Conservation (phyloP, 2,113 vertebrate species). For the Python bivittatus region DNA sequence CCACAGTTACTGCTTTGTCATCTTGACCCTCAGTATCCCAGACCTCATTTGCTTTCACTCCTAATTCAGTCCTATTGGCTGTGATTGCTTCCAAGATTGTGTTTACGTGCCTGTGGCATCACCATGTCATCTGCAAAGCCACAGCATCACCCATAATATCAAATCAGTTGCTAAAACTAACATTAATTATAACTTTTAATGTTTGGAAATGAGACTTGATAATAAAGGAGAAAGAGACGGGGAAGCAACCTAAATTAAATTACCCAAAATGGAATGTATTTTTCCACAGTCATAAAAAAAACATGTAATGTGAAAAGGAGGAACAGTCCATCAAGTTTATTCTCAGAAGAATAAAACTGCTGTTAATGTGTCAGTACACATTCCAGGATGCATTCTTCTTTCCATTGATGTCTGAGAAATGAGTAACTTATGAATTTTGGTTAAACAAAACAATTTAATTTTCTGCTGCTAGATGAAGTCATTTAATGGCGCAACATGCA, state of each 20-base stretch:
- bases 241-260: background rate
- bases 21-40: background rate
- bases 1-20: background rate
- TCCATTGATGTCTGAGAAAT: slow-evolving; percentile 47
- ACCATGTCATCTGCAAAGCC: background rate
- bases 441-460: slow-evolving; percentile 58
- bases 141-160: background rate
- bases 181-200: background rate
- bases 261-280: background rate
- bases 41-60: background rate
- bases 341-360: background rate
- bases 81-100: background rate
- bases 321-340: background rate
- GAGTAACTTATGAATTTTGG: slow-evolving; percentile 47
- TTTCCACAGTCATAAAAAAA: background rate
- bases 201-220: background rate
- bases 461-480: slow-evolving; percentile 63
- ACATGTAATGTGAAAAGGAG: background rate
- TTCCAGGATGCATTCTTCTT: slow-evolving; percentile 51
- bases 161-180: background rate
- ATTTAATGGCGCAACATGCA: slow-evolving; percentile 52
- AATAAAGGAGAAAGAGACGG: background rate
- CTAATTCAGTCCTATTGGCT: background rate
- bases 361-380: slow-evolving; percentile 1
- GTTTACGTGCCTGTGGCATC: background rate